These are phyloP conservation scores for Pygoscelis antarcticus DNA, from an alignment of 2,113 vertebrate species.

Conservation along the genomic window DNA sequence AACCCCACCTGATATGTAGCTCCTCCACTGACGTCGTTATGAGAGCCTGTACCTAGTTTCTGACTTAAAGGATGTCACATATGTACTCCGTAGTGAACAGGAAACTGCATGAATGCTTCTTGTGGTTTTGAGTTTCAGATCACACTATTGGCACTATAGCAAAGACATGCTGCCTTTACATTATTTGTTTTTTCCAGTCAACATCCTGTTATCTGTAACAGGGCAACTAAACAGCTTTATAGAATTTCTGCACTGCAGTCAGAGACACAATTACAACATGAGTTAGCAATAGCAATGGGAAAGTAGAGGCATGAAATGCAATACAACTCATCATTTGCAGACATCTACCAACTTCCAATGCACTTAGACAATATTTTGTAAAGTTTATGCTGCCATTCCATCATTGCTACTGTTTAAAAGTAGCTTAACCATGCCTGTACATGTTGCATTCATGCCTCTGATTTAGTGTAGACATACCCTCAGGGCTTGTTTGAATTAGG, in stretches of 20 bases:
- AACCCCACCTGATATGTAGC: not conserved
- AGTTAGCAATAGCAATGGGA: not conserved
- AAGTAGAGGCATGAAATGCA: not conserved
- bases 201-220: not conserved
- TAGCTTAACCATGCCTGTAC: not conserved
- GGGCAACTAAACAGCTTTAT: not conserved
- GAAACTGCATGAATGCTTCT: not conserved
- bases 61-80: slow-evolving; percentile 53
- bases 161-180: not conserved
- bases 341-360: not conserved
- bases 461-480: not conserved
- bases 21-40: not conserved
- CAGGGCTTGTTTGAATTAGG: slow-evolving; percentile 40
- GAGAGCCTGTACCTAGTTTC: not conserved
- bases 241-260: not conserved
- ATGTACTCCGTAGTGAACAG: not conserved
- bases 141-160: not conserved
- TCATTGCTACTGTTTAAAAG: not conserved
- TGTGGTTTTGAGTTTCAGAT: not conserved
- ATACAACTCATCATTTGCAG: not conserved
- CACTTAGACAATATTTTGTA: not conserved
- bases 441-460: not conserved
- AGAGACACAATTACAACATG: not conserved
- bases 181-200: not conserved
- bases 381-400: not conserved